Evolutionary conservation across 1,140 invertebrate genomes (phyloP), one percentile per base, ranked within the genome.

Genomic region (Temnothorax nylanderi): DNA sequence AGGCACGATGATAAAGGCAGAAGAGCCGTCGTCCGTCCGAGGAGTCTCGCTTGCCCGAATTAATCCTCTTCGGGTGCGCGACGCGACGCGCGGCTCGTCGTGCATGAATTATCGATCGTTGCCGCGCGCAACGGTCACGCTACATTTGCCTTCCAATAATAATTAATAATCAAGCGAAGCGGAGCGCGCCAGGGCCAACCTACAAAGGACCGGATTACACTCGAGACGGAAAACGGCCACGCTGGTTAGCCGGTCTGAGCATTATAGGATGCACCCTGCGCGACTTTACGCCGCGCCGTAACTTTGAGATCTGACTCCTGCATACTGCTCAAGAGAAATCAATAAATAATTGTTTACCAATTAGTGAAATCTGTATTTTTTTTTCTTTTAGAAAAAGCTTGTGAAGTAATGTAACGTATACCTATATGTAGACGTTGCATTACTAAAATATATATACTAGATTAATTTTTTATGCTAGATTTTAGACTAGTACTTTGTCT

Each of bases 141-240:
- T 90, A 92, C 91, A 89, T 86, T 92, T 92, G 85, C 91, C 93
- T 88, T 87, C 92, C 91, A 90, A 93, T 94, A 93, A 93, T 94
- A 94, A 94, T 94, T 95, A 94, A 94, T 94, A 92, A 94, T 93
- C 89, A 91, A 92, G 74, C 81, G 86, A 88, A 92, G 74, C 87
- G 86, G 58, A 90, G 88, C 89, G 88, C 76, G 67, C 72, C 77
- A 87, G 69, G 86, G 87, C 75, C 87, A 85, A 86, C 56, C 71
- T 89, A 93, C 89, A 93, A 93, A 93, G 92, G 93, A 92, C 88
- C 92, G 88, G 87, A 92, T 92, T 89, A 93, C 90, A 89, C 88
- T 88, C 87, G 86, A 90, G 82, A 89, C 82, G 72, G 87, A 86
- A 90, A 90, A 72, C 72, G 62, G 54, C 49, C 51, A 34, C 56